Base-by-base conservation (phyloP, 2,113 vertebrate species). In the Martes martes region DNA sequence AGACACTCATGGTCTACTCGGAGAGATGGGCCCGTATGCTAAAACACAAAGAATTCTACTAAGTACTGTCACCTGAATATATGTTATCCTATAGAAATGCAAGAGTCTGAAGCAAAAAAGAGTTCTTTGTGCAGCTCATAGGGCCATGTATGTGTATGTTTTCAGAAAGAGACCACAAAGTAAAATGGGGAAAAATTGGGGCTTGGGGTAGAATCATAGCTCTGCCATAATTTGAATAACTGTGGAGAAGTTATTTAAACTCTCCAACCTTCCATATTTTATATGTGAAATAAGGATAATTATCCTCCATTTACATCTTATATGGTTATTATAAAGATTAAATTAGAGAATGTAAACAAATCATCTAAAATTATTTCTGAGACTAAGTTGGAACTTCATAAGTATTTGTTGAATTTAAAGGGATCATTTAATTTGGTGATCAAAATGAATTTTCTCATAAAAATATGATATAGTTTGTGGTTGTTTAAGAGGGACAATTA, bases 311-410 rank as follows among this genome's bases (percentile, higher is more conserved):
- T 82, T 89, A 31, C 13, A 79, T 80, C 23, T 96, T 81, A 73
- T 10, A 50, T 26, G 59, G 36, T 69, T 61, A 61, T 94, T 85
- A 67, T 36, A 36, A 84, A 87, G 67, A 89, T 91, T 89, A 76
- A 81, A 76, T 74, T 88, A 76, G 31, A 92, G 82, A 92, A 94
- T 69, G 14, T 67, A 65, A 93, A 55, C 33, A 89, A 65, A 47
- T 39, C n/a, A 73, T 61, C 47, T 71, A 42, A 96, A 97, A 76
- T 42, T 19, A 82, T 86, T 79, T 79, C 79, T 82, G 69, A 94
- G 26, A 79, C 69, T 42, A 61, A 89, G 7, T 16, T 84, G 69
- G 73, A 83, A 23, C 23, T 65, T 95, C 26, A 59, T 15, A 93
- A 87, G 82, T 89, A 85, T 78, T 71, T 93, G 76, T 74, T 89